Base-by-base conservation (phyloP, 1,140 invertebrate genomes). In the Saxidomus purpurata region DNA sequence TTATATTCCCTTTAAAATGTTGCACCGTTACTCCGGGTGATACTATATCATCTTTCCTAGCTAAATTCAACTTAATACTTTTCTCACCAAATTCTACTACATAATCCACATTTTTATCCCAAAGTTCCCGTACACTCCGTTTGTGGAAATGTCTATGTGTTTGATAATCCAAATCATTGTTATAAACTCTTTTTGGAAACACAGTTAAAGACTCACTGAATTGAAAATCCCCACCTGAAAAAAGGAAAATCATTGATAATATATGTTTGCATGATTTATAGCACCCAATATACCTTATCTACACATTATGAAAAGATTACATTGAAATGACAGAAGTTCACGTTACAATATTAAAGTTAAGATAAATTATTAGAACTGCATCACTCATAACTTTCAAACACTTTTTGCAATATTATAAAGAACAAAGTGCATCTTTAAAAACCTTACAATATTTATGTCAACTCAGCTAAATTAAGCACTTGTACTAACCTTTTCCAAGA, bases 51-150 rank as follows among this genome's bases (percentile, higher is more conserved):
- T 88, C 76, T 4, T 52, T 80, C 19, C 63, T 31, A 49, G 40
- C 19, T 88, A 88, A 88, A 80, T 71, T 80, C 19, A 88, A 80
- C 36, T 88, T 88, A 15, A 88, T 34, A 81, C 52, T 79, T 49
- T 71, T 88, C 19, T 52, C 77, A 88, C 25, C 47, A 81, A 81
- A 69, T 67, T 88, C 61, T 19, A 88, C 36, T 22, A 77, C 28
- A 71, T 88, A 88, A 88, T 88, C 86, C 61, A 88, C 86, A 49
- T 81, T 80, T 79, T 80, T 69, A 88, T 88, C 74, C 77, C 71
- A 81, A 11, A 17, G 28, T 36, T 81, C 77, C n/a, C 61, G 52
- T 1, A 81, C 77, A 71, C 86, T 88, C 47, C 86, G 59, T 88
- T 88, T 88, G 69, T 88, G 77, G 77, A 88, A 81, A 81, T 88